phyloP scores from a whole-genome alignment of 2,113 vertebrate genomes.

The Lutjanus erythropterus region DNA sequence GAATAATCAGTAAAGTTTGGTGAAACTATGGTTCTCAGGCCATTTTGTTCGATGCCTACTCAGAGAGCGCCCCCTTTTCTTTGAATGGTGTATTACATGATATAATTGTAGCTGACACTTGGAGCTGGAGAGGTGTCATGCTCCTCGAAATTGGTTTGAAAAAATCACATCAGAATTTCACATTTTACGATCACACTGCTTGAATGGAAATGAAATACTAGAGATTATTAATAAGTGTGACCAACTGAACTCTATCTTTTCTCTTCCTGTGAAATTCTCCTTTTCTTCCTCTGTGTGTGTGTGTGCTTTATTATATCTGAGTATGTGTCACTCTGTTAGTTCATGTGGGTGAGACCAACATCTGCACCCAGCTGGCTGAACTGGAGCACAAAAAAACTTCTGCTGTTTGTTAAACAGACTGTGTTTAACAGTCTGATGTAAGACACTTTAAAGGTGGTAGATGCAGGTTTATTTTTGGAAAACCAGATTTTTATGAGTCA shows the following conservation, averaged over 20 bases:
- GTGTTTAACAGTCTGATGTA: neutral
- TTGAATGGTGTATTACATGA: slow-evolving; percentile 36
- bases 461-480: neutral
- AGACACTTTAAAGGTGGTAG: neutral
- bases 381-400: too few species aligned
- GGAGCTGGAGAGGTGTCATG: neutral
- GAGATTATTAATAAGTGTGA: slow-evolving; percentile 55
- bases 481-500: neutral
- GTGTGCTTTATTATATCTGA: slow-evolving; percentile 27
- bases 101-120: neutral
- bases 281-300: too few species aligned
- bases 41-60: slow-evolving; percentile 45
- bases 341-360: too few species aligned
- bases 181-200: slow-evolving; percentile 5
- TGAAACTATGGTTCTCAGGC: neutral
- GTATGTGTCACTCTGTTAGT: too few species aligned
- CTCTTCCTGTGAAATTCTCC: too few species aligned
- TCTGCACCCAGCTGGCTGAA: too few species aligned
- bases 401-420: too few species aligned
- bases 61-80: slow-evolving; percentile 70
- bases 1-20: slow-evolving; percentile 37
- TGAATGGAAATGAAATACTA: slow-evolving; percentile 40
- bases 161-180: slow-evolving; percentile 23
- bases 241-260: slow-evolving; percentile 14
- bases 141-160: neutral